Evolutionary conservation across 2,113 vertebrate species (phyloP).

Genomic region (Laterallus jamaicensis): DNA sequence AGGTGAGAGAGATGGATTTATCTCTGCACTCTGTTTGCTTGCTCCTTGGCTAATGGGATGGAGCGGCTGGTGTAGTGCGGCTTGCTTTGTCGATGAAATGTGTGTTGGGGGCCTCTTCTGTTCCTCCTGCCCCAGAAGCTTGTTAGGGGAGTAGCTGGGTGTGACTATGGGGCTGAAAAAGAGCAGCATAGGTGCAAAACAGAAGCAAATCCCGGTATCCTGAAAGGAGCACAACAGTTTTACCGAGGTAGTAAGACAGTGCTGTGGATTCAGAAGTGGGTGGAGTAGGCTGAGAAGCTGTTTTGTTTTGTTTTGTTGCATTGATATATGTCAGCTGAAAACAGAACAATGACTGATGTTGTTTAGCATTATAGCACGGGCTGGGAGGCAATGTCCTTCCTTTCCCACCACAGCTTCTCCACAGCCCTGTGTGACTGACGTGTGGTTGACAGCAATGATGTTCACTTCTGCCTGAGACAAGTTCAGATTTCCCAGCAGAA

Average conservation of each 20-base stretch:
- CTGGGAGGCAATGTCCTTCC: neutral
- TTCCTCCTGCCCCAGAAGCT: neutral
- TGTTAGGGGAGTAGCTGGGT: neutral
- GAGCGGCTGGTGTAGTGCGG: fast-evolving
- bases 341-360: neutral
- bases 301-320: neutral
- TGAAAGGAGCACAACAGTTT: neutral
- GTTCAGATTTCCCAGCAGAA: neutral
- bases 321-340: neutral
- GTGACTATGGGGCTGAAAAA: neutral
- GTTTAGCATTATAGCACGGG: neutral
- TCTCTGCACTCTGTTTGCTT: fast-evolving
- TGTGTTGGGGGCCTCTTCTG: neutral
- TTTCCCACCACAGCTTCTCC: neutral
- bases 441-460: fast-evolving
- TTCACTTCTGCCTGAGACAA: neutral
- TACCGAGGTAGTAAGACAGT: neutral
- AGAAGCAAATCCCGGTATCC: neutral
- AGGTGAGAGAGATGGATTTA: neutral
- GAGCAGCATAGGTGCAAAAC: neutral
- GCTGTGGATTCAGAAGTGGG: neutral
- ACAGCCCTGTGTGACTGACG: fast-evolving
- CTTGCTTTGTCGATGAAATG: neutral
- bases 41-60: fast-evolving
- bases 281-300: neutral